These are phyloP conservation scores for Drosophila leontia DNA, from an alignment of 1,140 invertebrate species.

Conservation along the genomic window DNA sequence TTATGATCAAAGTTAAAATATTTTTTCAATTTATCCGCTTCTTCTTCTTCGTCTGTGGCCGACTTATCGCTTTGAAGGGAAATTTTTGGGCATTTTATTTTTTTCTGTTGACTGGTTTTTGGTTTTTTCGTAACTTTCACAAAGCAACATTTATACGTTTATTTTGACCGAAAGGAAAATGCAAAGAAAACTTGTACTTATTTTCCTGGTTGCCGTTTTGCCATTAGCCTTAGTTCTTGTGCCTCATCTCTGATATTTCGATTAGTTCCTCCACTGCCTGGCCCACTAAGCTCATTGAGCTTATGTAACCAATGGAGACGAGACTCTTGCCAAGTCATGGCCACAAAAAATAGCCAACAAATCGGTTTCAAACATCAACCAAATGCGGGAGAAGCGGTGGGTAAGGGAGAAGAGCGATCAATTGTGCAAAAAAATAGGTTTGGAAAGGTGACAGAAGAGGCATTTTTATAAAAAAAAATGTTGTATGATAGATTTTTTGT, in stretches of 20 bases:
- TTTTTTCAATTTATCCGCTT: conserved; percentile 43
- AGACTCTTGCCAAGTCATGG: conserved; percentile 32
- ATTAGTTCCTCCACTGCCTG: not conserved
- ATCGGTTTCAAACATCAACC: conserved; percentile 14
- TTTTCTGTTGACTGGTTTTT: conserved; percentile 23
- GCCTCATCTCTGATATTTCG: not conserved
- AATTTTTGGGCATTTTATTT: conserved; percentile 44
- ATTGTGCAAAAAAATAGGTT: conserved; percentile 10
- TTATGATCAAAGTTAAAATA: conserved; percentile 61
- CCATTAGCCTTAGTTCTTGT: conserved; percentile 4
- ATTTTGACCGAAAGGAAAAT: conserved; percentile 11
- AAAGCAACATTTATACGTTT: conserved; percentile 12
- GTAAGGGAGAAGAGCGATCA: not conserved
- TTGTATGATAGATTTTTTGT: not conserved
- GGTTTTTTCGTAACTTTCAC: conserved; percentile 58
- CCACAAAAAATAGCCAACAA: conserved; percentile 12
- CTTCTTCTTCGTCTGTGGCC: conserved; percentile 43
- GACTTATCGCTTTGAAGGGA: conserved; percentile 58
- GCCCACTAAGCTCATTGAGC: conserved; percentile 27
- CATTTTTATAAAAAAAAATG: not conserved
- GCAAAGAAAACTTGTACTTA: not conserved
- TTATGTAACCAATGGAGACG: conserved; percentile 35
- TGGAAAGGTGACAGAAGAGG: not conserved
- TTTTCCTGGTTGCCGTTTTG: conserved; percentile 7
- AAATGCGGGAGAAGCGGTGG: conserved; percentile 9